Evolutionary conservation across 2,113 vertebrate species (phyloP).

Genomic region (Monopterus albus): DNA sequence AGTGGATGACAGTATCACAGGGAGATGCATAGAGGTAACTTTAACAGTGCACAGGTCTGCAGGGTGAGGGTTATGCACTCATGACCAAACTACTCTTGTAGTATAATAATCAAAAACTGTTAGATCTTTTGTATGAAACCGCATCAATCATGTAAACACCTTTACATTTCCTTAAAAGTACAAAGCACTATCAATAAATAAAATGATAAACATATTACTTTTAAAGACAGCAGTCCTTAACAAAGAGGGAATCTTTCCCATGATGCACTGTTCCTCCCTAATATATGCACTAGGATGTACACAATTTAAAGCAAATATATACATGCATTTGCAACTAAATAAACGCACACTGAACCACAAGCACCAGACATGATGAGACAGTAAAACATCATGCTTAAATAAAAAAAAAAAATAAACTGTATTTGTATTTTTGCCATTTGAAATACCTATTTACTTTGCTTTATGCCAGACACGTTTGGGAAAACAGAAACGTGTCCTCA

Average conservation of each 20-base stretch:
- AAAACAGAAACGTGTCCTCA: neutral
- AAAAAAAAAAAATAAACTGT: constrained; percentile 3
- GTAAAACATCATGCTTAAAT: neutral
- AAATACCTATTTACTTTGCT: neutral
- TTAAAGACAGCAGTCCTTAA: neutral
- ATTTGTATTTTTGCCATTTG: constrained; percentile 19
- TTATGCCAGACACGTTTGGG: neutral
- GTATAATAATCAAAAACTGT: neutral
- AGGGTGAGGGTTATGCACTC: neutral
- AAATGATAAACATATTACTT: neutral
- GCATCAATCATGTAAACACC: neutral
- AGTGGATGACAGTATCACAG: too few species aligned
- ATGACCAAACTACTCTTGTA: neutral
- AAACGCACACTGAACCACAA: neutral
- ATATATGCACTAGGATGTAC: too few species aligned
- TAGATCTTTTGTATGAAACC: neutral
- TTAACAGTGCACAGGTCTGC: neutral
- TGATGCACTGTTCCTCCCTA: neutral
- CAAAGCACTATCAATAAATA: neutral
- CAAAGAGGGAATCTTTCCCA: neutral
- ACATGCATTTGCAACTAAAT: neutral
- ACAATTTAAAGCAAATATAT: neutral
- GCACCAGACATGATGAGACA: neutral
- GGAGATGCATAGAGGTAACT: neutral
- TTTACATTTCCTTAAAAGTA: neutral